Base-by-base conservation (phyloP, 1,140 invertebrate genomes). In the Babylonia areolata region DNA sequence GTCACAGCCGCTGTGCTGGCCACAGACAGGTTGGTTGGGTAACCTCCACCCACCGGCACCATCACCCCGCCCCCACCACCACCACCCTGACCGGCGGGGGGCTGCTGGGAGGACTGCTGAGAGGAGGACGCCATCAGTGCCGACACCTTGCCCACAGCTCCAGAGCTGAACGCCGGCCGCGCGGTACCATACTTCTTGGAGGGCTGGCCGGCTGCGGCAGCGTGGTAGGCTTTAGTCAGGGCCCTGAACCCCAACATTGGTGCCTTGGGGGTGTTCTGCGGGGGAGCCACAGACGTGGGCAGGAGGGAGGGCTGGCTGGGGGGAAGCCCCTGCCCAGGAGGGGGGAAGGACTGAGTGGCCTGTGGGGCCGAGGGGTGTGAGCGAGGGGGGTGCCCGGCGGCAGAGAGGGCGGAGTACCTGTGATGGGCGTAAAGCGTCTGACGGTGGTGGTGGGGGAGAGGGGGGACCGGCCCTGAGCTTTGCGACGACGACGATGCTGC, bases 301-400 rank as follows among this genome's bases (percentile, higher is more conserved):
- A 40, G 69, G 86, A 20, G 81, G 86, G 42, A 79, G 83, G 35
- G 46, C 0, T 28, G 85, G 54, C 71, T 39, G 51, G 54, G 35
- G 33, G 46, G 73, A 15, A 33, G 75, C n/a, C 17, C 15, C 58
- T 33, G 80, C 75, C 80, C 77, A 23, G 64, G 31, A 58, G 58
- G 58, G 28, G 58, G 20, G 20, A n/a, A 64, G 58, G 58, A 0
- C 6, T 5, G 58, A 0, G 20, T 0, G 12, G 58, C 17, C 28
- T 9, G 12, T 5, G 58, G 28, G 58, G 58, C 17, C 5, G 9
- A n/a, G 9, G 58, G 51, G 42, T 9, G 64, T 23, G 83, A 39
- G 78, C 40, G 40, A 15, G 71, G 42, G 77, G 54, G 37, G 42
- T 17, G 37, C 15, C 51, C 85, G 86, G 31, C 40, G 54, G 79